Conservation (phyloP, 2,797 vertebrate species). For the Amazonetta brasiliensis region DNA sequence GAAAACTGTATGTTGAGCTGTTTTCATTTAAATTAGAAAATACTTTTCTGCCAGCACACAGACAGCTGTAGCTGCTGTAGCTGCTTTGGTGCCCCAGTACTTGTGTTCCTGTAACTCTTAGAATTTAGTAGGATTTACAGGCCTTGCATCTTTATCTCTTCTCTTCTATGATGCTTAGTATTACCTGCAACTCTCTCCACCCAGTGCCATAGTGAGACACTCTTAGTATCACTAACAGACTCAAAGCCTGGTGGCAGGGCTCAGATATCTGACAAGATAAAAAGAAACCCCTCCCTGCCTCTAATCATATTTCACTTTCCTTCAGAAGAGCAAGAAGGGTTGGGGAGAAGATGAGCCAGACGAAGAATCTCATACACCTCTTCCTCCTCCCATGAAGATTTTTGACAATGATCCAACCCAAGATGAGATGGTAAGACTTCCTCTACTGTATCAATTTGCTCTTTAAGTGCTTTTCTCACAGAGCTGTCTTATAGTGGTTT, state of each 20-base stretch:
- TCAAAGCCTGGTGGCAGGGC: neutral
- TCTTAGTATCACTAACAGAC: neutral
- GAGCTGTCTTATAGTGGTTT: neutral
- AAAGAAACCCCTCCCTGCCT: neutral
- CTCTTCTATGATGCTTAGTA: neutral
- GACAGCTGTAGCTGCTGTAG: neutral
- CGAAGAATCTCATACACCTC: slow-evolving; percentile 93
- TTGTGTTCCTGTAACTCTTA: neutral
- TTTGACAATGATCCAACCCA: slow-evolving; percentile 94
- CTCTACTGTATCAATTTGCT: neutral
- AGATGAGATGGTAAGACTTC: slow-evolving; percentile 91
- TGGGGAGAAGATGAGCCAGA: slow-evolving; percentile 98
- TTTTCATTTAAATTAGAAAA: neutral
- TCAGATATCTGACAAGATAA: neutral
- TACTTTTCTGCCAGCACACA: neutral
- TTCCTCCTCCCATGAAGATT: slow-evolving; percentile 98
- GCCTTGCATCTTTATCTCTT: neutral
- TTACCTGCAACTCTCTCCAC: neutral
- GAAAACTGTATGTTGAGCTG: neutral
- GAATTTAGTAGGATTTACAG: neutral
- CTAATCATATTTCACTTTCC: slow-evolving; percentile 71
- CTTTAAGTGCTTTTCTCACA: neutral
- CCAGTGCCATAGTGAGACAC: neutral
- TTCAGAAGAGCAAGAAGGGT: slow-evolving; percentile 89
- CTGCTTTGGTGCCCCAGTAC: neutral